Conservation (phyloP, 2,113 vertebrate genomes). For the Cebidichthys violaceus region DNA sequence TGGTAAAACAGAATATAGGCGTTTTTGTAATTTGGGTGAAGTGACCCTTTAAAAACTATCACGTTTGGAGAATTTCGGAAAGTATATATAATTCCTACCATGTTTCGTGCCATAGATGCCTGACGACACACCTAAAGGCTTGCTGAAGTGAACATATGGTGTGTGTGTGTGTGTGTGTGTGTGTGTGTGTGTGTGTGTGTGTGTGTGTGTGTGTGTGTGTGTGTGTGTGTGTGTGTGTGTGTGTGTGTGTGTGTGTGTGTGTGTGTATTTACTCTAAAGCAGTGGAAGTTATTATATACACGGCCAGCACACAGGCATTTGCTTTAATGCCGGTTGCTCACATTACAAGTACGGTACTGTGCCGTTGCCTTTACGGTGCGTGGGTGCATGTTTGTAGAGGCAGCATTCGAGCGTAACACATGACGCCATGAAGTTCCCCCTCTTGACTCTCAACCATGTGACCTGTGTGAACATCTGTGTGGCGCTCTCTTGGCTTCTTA, state of each 20-base stretch:
- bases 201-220: neutral
- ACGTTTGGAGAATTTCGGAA: neutral
- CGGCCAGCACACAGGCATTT: neutral
- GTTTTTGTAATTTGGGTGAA: neutral
- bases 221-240: constrained; percentile 1
- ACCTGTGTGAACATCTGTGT: constrained; percentile 73
- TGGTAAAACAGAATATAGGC: neutral
- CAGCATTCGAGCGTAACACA: constrained; percentile 13
- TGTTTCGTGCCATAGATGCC: neutral
- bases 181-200: constrained; percentile 4
- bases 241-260: constrained; percentile 1
- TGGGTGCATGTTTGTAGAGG: constrained; percentile 18
- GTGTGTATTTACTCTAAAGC: neutral
- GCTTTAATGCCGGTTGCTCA: constrained; percentile 1
- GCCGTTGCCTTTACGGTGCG: neutral
- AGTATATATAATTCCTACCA: neutral
- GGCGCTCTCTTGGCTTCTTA: constrained; percentile 91
- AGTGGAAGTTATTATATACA: neutral
- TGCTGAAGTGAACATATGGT: constrained; percentile 18
- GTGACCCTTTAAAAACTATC: neutral
- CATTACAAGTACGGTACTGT: neutral
- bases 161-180: neutral
- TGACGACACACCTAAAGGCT: constrained; percentile 6
- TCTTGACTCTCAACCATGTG: constrained; percentile 52
- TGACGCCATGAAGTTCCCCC: constrained; percentile 28